phyloP scores from a whole-genome alignment of 2,797 vertebrate species.

The Mormyrops attenuatus region DNA sequence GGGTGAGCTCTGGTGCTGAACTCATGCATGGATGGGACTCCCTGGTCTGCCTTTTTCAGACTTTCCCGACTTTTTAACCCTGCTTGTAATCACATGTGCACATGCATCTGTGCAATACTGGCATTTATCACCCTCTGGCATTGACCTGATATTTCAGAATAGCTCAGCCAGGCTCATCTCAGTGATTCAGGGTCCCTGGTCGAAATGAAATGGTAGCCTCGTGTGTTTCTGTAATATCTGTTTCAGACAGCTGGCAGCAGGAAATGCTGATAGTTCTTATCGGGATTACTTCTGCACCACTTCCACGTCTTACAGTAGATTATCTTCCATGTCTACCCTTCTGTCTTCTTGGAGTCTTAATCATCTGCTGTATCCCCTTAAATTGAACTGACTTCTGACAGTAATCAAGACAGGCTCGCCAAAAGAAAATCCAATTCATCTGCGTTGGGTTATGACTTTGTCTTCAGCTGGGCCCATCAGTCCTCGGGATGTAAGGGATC shows the following conservation, averaged over 20 bases:
- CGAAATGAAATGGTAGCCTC: background rate
- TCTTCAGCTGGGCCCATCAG: background rate
- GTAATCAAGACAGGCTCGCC: background rate
- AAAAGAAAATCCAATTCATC: background rate
- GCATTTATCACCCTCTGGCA: background rate
- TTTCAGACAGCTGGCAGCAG: constrained; percentile 7
- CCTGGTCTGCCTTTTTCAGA: background rate
- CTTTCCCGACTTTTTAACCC: background rate
- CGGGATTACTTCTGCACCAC: background rate
- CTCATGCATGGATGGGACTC: background rate
- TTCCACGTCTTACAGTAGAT: background rate
- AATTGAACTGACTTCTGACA: constrained; percentile 6
- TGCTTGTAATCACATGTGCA: background rate
- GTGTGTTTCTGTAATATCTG: constrained; percentile 7
- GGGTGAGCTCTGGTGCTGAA: background rate
- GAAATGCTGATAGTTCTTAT: constrained; percentile 12
- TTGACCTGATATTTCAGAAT: background rate
- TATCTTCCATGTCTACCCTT: constrained; percentile 11
- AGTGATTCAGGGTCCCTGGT: background rate
- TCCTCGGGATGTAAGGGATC: background rate
- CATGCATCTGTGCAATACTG: background rate
- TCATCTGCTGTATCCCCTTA: background rate
- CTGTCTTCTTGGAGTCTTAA: constrained; percentile 7
- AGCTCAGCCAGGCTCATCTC: background rate
- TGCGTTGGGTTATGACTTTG: background rate